Evolutionary conservation across 1,140 invertebrate genomes (phyloP).

Genomic region (Lutraria rhynchaena): DNA sequence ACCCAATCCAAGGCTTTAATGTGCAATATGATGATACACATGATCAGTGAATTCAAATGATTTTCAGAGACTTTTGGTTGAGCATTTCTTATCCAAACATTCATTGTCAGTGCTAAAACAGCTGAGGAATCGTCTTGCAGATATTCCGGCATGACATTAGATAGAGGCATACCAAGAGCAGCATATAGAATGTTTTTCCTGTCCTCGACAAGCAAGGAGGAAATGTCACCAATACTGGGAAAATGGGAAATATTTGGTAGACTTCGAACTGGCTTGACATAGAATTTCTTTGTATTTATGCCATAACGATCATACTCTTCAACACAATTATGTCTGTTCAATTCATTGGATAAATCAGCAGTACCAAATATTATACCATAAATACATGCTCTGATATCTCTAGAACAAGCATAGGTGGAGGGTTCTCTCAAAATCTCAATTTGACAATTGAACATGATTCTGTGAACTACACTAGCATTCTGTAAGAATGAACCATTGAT

Average conservation of each 20-base stretch:
- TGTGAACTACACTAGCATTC: slow-evolving; percentile 86
- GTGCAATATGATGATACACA: slow-evolving; percentile 70
- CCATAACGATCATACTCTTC: slow-evolving; percentile 78
- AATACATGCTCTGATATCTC: slow-evolving; percentile 86
- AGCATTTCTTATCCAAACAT: slow-evolving; percentile 87
- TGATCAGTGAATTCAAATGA: slow-evolving; percentile 68
- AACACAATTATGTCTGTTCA: slow-evolving; percentile 76
- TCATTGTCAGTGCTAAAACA: slow-evolving; percentile 85
- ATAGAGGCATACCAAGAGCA: slow-evolving; percentile 43
- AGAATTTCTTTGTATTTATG: slow-evolving; percentile 70
- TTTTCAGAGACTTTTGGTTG: slow-evolving; percentile 64
- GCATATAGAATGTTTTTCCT: slow-evolving; percentile 65
- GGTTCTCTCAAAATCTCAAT: slow-evolving; percentile 87
- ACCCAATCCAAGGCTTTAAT: slow-evolving; percentile 55
- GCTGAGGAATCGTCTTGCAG: slow-evolving; percentile 73
- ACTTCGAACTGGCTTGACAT: slow-evolving; percentile 65
- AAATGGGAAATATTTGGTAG: slow-evolving; percentile 64
- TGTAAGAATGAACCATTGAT: slow-evolving; percentile 86
- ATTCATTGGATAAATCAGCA: background rate
- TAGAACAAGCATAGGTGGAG: slow-evolving; percentile 85
- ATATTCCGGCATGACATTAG: slow-evolving; percentile 17
- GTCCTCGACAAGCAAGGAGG: slow-evolving; percentile 41
- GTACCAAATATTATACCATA: slow-evolving; percentile 85
- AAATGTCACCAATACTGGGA: slow-evolving; percentile 67
- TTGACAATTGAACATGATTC: slow-evolving; percentile 88